Conservation (phyloP, 2,113 vertebrate species). For the Anarhynchus alexandrinus region DNA sequence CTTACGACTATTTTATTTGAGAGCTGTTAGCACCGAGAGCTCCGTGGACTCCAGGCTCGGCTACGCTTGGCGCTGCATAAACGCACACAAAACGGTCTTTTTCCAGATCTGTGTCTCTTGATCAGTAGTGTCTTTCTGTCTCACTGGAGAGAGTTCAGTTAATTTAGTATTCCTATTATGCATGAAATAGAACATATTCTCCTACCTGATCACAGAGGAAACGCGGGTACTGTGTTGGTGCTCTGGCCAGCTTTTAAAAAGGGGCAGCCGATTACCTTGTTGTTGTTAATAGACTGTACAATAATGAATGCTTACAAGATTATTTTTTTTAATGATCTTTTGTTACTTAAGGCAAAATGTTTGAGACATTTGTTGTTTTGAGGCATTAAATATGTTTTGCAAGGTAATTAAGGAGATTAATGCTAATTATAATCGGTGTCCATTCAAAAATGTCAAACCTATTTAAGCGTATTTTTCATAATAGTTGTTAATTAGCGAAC, state of each 20-base stretch:
- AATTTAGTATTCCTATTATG: neutral
- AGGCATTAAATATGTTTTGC: conserved; percentile 67
- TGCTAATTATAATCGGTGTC: conserved; percentile 78
- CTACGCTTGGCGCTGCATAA: neutral
- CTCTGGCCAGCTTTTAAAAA: neutral
- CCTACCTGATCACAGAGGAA: neutral
- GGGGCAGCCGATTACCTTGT: neutral
- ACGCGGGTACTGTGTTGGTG: neutral
- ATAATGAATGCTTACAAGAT: neutral
- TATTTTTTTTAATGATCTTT: conserved; percentile 13
- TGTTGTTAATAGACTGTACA: neutral
- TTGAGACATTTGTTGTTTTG: conserved; percentile 66
- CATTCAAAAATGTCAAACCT: conserved; percentile 71
- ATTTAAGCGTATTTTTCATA: conserved; percentile 66
- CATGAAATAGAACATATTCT: neutral
- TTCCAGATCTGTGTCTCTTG: neutral
- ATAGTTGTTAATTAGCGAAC: conserved; percentile 70
- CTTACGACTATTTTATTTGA: rapidly evolving
- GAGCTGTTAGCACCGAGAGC: neutral
- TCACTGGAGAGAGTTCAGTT: neutral
- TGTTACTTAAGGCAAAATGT: conserved; percentile 69
- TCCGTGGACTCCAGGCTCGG: rapidly evolving
- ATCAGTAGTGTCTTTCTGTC: neutral
- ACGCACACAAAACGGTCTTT: rapidly evolving
- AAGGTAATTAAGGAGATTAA: conserved; percentile 74